These are phyloP conservation scores for Mythimna lalbum DNA, from an alignment of 2,888 invertebrate species.

Conservation along the genomic window DNA sequence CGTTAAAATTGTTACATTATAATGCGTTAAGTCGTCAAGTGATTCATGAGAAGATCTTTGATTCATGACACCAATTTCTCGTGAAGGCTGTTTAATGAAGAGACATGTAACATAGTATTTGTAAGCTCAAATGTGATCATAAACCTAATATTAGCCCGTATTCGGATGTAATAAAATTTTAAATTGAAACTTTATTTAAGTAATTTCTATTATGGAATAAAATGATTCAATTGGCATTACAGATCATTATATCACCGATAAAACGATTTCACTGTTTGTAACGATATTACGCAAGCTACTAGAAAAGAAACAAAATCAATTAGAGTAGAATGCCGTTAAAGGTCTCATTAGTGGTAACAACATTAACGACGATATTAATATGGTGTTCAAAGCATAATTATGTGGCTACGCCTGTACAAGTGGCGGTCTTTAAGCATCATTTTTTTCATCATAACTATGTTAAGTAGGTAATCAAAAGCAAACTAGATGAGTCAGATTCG, in stretches of 20 bases:
- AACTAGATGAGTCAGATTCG: constrained; percentile 65
- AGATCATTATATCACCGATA: constrained; percentile 12
- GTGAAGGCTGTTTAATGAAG: constrained; percentile 52
- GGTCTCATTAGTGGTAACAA: constrained; percentile 59
- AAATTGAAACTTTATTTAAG: constrained; percentile 3
- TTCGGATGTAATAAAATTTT: constrained; percentile 13
- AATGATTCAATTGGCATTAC: constrained; percentile 11
- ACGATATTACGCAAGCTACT: constrained; percentile 16
- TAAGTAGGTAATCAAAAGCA: constrained; percentile 70
- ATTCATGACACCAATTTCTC: constrained; percentile 45
- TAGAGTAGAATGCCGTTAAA: constrained; percentile 59
- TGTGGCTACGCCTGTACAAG: constrained; percentile 60
- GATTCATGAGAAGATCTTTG: constrained; percentile 23
- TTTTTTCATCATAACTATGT: constrained; percentile 65
- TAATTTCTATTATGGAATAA: background rate
- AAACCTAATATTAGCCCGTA: constrained; percentile 15
- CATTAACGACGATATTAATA: constrained; percentile 49
- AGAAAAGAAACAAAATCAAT: constrained; percentile 32
- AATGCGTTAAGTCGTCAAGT: constrained; percentile 3
- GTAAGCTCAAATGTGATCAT: constrained; percentile 53
- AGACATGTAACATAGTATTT: constrained; percentile 26
- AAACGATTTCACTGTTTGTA: constrained; percentile 23
- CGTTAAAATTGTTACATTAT: constrained; percentile 11
- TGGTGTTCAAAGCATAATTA: constrained; percentile 66
- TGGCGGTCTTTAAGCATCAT: constrained; percentile 55